These are phyloP conservation scores for Dilophus febrilis DNA, from an alignment of 2,888 invertebrate genomes.

Conservation along the genomic window DNA sequence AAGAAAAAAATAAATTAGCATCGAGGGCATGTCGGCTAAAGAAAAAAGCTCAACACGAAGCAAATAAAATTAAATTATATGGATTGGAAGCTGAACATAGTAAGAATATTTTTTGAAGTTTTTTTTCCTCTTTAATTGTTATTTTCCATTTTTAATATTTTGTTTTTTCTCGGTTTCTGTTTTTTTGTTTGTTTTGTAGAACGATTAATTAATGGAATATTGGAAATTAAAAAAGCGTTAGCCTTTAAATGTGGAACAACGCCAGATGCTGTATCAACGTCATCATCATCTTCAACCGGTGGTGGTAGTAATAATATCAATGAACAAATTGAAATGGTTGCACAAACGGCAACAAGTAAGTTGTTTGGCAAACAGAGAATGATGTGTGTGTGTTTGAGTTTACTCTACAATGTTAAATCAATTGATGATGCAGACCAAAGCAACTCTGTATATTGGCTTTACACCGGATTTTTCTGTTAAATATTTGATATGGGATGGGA, in stretches of 20 bases:
- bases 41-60: constrained; percentile 98
- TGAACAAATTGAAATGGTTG: constrained; percentile 50
- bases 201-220: constrained; percentile 58
- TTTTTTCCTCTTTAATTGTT: constrained; percentile 6
- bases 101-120: constrained; percentile 34
- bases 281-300: too few species aligned
- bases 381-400: too few species aligned
- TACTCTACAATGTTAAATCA: too few species aligned
- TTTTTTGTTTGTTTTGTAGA: constrained; percentile 35
- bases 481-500: too few species aligned
- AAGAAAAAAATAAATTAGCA: constrained; percentile 95
- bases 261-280: too few species aligned
- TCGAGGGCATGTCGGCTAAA: constrained; percentile 92
- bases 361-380: too few species aligned
- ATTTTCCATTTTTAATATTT: not conserved
- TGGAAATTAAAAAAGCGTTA: constrained; percentile 58
- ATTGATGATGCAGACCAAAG: too few species aligned
- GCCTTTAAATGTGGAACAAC: constrained; percentile 37
- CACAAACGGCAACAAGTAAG: constrained; percentile 55
- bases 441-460: too few species aligned
- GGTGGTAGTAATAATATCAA: constrained; percentile 48
- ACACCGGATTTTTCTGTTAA: too few species aligned
- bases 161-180: not conserved
- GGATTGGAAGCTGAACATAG: constrained; percentile 91
- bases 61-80: constrained; percentile 88